Conservation (phyloP, 92 coral and sea anemone genomes). For the Epizoanthus stellaris region DNA sequence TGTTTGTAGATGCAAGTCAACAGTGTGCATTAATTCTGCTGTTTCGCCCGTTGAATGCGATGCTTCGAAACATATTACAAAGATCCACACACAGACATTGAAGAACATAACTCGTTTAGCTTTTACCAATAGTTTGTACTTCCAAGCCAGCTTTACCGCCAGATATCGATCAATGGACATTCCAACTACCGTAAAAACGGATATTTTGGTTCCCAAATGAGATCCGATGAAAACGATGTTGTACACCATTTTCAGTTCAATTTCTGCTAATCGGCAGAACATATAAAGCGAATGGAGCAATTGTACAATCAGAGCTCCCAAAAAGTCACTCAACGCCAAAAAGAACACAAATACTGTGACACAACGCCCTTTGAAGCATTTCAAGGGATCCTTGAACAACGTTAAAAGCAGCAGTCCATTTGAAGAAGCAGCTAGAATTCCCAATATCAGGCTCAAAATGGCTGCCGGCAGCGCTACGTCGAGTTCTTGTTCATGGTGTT, state of each 20-base stretch:
- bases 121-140: slow-evolving; percentile 57
- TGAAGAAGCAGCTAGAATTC: slow-evolving; percentile 51
- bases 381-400: slow-evolving; percentile 66
- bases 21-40: slow-evolving; percentile 47
- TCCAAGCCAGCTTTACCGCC: slow-evolving; percentile 64
- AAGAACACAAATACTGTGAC: slow-evolving; percentile 58
- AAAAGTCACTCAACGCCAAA: slow-evolving; percentile 69
- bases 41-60: slow-evolving; percentile 41
- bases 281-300: slow-evolving; percentile 54
- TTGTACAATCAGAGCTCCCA: slow-evolving; percentile 64
- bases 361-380: slow-evolving; percentile 65
- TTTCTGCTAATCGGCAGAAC: slow-evolving; percentile 42
- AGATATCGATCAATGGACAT: slow-evolving; percentile 70
- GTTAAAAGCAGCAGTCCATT: slow-evolving; percentile 76
- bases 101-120: slow-evolving; percentile 41
- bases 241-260: slow-evolving; percentile 2
- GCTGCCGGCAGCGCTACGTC: slow-evolving; percentile 50
- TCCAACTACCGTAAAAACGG: slow-evolving; percentile 68
- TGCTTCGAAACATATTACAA: slow-evolving; percentile 58
- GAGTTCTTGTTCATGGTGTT: neutral
- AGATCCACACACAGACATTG: slow-evolving; percentile 59
- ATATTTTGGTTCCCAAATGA: slow-evolving; percentile 67
- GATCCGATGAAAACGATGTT: slow-evolving; percentile 55
- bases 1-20: slow-evolving; percentile 75
- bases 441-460: slow-evolving; percentile 66